These are phyloP conservation scores for Pipistrellus nathusii DNA, from an alignment of 2,797 vertebrate species.

Conservation along the genomic window DNA sequence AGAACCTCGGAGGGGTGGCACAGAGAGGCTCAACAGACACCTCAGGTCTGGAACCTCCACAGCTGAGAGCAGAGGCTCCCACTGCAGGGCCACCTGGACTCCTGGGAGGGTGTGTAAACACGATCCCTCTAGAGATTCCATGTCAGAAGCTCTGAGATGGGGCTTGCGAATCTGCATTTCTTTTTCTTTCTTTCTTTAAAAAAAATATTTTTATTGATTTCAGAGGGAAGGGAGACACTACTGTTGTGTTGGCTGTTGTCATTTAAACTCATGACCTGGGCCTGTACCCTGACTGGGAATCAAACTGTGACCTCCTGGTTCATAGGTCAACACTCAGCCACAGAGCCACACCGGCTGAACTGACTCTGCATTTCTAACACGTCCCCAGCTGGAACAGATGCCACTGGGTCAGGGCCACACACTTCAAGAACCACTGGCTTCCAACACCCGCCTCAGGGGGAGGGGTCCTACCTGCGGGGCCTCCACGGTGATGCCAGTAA, in stretches of 20 bases:
- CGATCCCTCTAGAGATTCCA: background rate
- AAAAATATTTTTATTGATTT: too few relatives aligned
- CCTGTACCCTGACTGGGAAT: too few relatives aligned
- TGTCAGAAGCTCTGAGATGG: background rate
- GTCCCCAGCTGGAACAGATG: background rate
- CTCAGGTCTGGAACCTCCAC: background rate
- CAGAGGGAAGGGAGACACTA: too few relatives aligned
- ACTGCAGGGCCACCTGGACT: background rate
- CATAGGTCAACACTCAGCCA: too few relatives aligned
- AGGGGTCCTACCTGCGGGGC: constrained; percentile 90
- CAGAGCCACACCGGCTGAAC: too few relatives aligned
- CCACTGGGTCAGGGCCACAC: background rate
- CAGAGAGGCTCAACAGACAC: background rate
- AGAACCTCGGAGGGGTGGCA: background rate
- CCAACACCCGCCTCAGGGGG: background rate
- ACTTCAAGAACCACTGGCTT: background rate
- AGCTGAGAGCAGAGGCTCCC: background rate
- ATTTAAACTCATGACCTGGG: too few relatives aligned
- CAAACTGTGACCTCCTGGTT: too few relatives aligned
- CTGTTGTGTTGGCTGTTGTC: too few relatives aligned
- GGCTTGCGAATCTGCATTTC: background rate
- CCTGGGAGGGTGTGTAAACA: background rate
- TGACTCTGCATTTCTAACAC: background rate
- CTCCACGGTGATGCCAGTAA: constrained; percentile 88
- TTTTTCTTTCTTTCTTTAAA: too few relatives aligned